phyloP scores from a whole-genome alignment of 2,113 vertebrate species.

The Meriones unguiculatus region DNA sequence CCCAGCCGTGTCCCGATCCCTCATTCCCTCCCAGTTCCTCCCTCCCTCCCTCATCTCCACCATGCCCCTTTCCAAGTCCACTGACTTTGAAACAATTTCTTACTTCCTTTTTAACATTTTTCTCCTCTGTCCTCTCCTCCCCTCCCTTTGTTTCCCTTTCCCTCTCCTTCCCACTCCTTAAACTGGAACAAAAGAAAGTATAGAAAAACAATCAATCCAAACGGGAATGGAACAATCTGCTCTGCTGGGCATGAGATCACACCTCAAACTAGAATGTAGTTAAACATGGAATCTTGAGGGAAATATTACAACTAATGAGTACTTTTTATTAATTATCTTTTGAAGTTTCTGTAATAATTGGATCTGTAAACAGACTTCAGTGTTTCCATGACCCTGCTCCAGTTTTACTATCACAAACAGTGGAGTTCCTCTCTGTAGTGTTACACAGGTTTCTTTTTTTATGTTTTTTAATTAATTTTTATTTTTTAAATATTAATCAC shows the following conservation, averaged over 20 bases:
- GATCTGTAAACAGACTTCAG: not conserved
- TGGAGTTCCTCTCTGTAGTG: not conserved
- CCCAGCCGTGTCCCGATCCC: too few species aligned
- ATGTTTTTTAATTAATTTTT: too few species aligned
- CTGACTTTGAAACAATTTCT: not conserved
- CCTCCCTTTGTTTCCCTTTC: accelerated
- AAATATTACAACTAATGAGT: not conserved
- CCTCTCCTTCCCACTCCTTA: not conserved
- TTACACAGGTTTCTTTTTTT: not conserved
- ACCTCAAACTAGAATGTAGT: not conserved
- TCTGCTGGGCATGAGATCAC: not conserved
- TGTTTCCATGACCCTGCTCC: not conserved
- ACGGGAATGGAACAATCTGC: not conserved
- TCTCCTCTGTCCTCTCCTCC: accelerated
- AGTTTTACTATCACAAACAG: not conserved
- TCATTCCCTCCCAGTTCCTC: too few species aligned
- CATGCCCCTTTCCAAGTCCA: too few species aligned
- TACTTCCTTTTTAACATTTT: accelerated
- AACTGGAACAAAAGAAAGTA: not conserved
- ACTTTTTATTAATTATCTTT: conserved; percentile 41
- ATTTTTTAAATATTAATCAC: too few species aligned
- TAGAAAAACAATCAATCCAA: not conserved
- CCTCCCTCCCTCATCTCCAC: too few species aligned
- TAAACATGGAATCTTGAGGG: not conserved
- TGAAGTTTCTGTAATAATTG: conserved; percentile 4